phyloP scores from a whole-genome alignment of 2,797 vertebrate species.

The Xiphorhynchus erythropygius region DNA sequence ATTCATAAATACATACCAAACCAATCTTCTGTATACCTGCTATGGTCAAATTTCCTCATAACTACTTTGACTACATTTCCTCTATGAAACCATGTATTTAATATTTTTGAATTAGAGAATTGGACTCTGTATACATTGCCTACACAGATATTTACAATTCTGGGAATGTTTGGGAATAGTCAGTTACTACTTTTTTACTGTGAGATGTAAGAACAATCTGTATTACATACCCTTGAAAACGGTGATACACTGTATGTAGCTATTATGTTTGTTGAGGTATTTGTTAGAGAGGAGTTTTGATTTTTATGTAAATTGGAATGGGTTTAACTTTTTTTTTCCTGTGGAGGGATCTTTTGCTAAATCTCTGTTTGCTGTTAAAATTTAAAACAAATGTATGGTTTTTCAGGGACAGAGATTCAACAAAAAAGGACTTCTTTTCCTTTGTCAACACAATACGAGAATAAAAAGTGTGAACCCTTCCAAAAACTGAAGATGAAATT shows the following conservation, averaged over 20 bases:
- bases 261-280: slow-evolving; percentile 47
- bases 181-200: neutral
- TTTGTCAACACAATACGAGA: slow-evolving; percentile 50
- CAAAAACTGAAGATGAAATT: slow-evolving; percentile 54
- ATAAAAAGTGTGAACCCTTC: slow-evolving; percentile 45
- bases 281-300: slow-evolving; percentile 61
- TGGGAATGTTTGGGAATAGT: neutral
- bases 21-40: neutral
- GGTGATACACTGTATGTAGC: slow-evolving; percentile 12
- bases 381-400: slow-evolving; percentile 67
- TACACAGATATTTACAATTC: slow-evolving; percentile 22
- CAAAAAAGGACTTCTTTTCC: slow-evolving; percentile 19
- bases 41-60: neutral
- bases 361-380: slow-evolving; percentile 57
- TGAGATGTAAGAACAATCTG: neutral
- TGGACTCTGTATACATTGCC: neutral
- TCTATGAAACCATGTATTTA: neutral
- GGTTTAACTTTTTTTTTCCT: neutral
- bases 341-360: slow-evolving; percentile 61
- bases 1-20: neutral
- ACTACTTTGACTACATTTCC: neutral
- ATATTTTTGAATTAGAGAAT: neutral
- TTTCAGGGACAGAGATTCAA: slow-evolving; percentile 28
- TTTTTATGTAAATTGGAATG: slow-evolving; percentile 62
- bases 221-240: neutral